Base-by-base conservation (phyloP, 53 echinoderm and acorn worm species). In the Paelopatides confundens region DNA sequence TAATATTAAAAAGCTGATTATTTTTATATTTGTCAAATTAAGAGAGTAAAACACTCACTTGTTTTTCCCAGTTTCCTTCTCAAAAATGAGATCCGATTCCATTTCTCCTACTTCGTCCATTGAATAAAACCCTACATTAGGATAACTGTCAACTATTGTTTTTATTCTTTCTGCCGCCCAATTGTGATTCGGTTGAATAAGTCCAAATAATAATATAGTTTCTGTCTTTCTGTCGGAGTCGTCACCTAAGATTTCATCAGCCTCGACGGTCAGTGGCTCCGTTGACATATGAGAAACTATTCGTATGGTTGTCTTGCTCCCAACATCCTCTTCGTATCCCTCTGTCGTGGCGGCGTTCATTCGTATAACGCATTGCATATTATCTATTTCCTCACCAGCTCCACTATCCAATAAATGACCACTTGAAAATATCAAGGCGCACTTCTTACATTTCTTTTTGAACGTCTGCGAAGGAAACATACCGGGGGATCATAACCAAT, bases 21-120 rank as follows among this genome's bases (percentile, higher is more conserved):
- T 51, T 51, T 51, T 17, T 17, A 51, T 17, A 51, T n/a, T n/a
- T n/a, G n/a, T n/a, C n/a, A n/a, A n/a, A n/a, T n/a, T n/a, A n/a
- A 9, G 14, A 13, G 2, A 76, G 49, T 36, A 0, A 82, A 30
- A 9, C 18, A 85, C 91, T 86, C 79, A 99, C 99, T 92, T 99
- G 85, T 87, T 94, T 48, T 95, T 95, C 14, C 99, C 99, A 9
- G 99, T 99, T 90, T 95, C 99, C 39, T 81, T 90, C 79, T 99
- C 93, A 88, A 99, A 99, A 33, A 99, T 88, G n/a, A 71, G 69
- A 54, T 90, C 97, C 23, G 93, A 90, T 76, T 93, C 90, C 84
- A 87, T 64, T 62, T 97, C 97, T 37, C 97, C 97, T 1, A 65
- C 40, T 2, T 89, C 87, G 21, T 97, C 97, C 85, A 93, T 69